Evolutionary conservation across 2,888 invertebrate species (phyloP).

Genomic region (Athalia cordata): DNA sequence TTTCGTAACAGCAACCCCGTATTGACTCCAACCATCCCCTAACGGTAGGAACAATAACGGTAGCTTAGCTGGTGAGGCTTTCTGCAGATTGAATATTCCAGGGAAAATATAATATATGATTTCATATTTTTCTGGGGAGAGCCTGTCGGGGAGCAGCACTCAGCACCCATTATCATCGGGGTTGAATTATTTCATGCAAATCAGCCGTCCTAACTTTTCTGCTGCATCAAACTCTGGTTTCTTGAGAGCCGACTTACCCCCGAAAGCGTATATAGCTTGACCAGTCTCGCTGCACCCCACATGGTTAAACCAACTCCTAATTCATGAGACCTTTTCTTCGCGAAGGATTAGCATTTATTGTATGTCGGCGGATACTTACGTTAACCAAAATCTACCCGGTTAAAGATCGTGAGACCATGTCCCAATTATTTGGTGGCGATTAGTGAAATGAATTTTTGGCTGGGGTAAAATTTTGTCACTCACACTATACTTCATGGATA

Average conservation of each 20-base stretch:
- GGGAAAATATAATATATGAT: slow-evolving; percentile 54
- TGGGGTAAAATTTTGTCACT: not conserved
- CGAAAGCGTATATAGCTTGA: slow-evolving; percentile 4
- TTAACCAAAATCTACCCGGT: slow-evolving; percentile 29
- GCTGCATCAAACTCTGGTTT: slow-evolving; percentile 34
- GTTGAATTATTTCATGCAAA: slow-evolving; percentile 45
- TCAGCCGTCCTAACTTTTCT: slow-evolving; percentile 24
- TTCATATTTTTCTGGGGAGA: slow-evolving; percentile 44
- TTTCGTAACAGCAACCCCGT: slow-evolving; percentile 26
- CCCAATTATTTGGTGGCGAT: slow-evolving; percentile 35
- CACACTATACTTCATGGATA: no score
- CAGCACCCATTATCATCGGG: slow-evolving; percentile 43
- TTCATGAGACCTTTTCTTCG: not conserved
- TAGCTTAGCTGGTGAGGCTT: slow-evolving; percentile 54
- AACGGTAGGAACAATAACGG: slow-evolving; percentile 52
- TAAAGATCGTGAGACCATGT: slow-evolving; percentile 26
- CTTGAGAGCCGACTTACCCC: not conserved
- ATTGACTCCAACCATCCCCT: slow-evolving; percentile 45
- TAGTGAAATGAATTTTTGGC: slow-evolving; percentile 30
- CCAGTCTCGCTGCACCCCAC: slow-evolving; percentile 5
- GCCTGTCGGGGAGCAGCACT: slow-evolving; percentile 35
- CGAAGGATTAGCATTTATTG: slow-evolving; percentile 3
- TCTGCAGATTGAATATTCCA: slow-evolving; percentile 57
- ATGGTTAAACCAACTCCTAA: slow-evolving; percentile 5
- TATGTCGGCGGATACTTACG: slow-evolving; percentile 15